These are phyloP conservation scores for Drosophila colorata DNA, from an alignment of 2,888 invertebrate species.

Conservation along the genomic window DNA sequence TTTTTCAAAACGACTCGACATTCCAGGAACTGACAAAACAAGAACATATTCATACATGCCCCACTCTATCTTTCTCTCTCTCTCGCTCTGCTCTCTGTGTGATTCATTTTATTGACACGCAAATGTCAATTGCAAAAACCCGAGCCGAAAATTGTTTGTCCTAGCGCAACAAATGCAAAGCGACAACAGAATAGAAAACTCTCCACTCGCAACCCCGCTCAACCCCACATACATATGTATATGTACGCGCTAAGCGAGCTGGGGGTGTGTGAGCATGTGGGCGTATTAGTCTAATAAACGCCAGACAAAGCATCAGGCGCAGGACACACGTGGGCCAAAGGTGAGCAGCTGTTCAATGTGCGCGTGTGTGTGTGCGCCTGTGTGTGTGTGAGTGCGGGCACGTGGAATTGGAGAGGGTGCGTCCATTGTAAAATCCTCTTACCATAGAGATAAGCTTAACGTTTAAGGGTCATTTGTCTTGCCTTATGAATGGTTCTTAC, in stretches of 20 bases:
- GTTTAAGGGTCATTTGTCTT: neutral
- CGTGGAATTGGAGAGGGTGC: neutral
- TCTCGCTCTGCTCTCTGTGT: neutral
- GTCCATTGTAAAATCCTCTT: neutral
- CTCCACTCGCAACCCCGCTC: neutral
- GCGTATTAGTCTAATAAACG: constrained; percentile 66
- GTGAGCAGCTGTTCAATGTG: constrained; percentile 50
- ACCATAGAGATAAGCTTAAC: constrained; percentile 14
- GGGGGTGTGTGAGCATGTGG: constrained; percentile 65
- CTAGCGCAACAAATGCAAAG: constrained; percentile 76
- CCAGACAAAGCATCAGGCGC: constrained; percentile 62
- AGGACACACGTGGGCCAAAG: constrained; percentile 67
- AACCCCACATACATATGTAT: neutral
- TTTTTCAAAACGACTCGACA: neutral
- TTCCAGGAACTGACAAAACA: constrained; percentile 25
- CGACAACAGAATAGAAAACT: constrained; percentile 58
- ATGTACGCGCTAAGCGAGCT: neutral
- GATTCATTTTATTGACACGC: constrained; percentile 58
- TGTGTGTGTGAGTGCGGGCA: neutral
- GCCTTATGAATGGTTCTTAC: constrained; percentile 13
- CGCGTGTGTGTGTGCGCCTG: constrained; percentile 8
- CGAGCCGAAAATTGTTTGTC: constrained; percentile 55
- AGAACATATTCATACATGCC: neutral
- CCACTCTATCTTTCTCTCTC: neutral
- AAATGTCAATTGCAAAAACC: constrained; percentile 74